Conservation (phyloP, 1,140 invertebrate genomes). For the Drosophila erecta region DNA sequence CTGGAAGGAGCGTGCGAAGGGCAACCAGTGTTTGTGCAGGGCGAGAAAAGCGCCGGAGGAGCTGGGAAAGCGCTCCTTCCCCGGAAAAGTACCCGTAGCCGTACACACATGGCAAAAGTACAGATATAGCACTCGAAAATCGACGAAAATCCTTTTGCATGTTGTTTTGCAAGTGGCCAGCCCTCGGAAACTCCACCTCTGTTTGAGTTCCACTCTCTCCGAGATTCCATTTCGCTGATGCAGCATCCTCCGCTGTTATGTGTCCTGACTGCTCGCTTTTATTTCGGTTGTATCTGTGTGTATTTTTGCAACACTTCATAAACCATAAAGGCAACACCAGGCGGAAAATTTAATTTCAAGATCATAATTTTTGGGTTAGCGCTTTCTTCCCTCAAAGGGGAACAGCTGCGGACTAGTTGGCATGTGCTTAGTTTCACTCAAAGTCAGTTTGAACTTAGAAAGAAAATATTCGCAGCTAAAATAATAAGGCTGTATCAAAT, state of each 20-base stretch:
- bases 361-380: constrained; percentile 67
- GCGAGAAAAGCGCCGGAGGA: constrained; percentile 15
- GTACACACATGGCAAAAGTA: constrained; percentile 64
- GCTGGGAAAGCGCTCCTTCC: constrained; percentile 1
- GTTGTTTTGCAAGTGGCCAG: constrained; percentile 69
- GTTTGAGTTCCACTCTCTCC: constrained; percentile 22
- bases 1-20: background rate
- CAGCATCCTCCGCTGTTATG: constrained; percentile 38
- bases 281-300: constrained; percentile 58
- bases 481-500: too few relatives aligned
- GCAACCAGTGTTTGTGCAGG: constrained; percentile 39
- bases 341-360: constrained; percentile 73
- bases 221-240: constrained; percentile 57
- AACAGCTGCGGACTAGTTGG: constrained; percentile 44
- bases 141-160: constrained; percentile 82
- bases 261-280: constrained; percentile 36
- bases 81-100: constrained; percentile 10
- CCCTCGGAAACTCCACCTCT: constrained; percentile 1
- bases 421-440: too few relatives aligned
- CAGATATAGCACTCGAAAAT: constrained; percentile 69
- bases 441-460: background rate
- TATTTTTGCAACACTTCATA: constrained; percentile 80
- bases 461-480: background rate
- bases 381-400: background rate
- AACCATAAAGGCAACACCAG: constrained; percentile 72